Percentiles rank a stretch among this genome's conserved stretches.
Conservation (phyloP, 2,797 vertebrate species). For the Bothrops alternatus region DNA sequence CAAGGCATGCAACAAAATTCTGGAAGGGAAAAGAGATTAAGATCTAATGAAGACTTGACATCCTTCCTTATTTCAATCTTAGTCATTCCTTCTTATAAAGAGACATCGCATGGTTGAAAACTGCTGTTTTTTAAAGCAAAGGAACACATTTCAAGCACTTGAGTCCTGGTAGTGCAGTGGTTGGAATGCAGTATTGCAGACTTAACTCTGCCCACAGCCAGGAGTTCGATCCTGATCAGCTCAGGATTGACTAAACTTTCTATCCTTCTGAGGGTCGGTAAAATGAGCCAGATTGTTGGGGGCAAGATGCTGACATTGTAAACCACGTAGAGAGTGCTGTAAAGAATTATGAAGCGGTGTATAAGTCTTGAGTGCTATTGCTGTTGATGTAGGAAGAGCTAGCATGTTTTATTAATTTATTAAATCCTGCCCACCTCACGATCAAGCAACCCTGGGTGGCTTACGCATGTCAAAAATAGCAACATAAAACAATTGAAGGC, state of each 20-base stretch:
- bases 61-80: background rate
- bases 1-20: background rate
- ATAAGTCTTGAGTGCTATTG: background rate
- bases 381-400: background rate
- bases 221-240: too few relatives aligned
- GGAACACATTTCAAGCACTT: background rate
- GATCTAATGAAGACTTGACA: background rate
- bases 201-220: too few relatives aligned
- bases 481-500: too few relatives aligned
- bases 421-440: too few relatives aligned
- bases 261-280: background rate
- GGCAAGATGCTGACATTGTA: too few relatives aligned
- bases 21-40: background rate
- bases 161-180: background rate
- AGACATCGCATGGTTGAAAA: background rate
- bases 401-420: too few relatives aligned
- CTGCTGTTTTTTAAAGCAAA: constrained; percentile 14
- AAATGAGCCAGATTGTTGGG: too few relatives aligned
- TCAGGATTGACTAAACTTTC: too few relatives aligned
- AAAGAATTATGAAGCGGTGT: too few relatives aligned
- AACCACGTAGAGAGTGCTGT: too few relatives aligned
- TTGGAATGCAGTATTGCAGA: background rate
- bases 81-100: background rate
- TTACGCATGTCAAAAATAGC: too few relatives aligned
- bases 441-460: too few relatives aligned